These are phyloP conservation scores for Dicrostonyx torquatus DNA, from an alignment of 2,797 vertebrate genomes.

Conservation along the genomic window DNA sequence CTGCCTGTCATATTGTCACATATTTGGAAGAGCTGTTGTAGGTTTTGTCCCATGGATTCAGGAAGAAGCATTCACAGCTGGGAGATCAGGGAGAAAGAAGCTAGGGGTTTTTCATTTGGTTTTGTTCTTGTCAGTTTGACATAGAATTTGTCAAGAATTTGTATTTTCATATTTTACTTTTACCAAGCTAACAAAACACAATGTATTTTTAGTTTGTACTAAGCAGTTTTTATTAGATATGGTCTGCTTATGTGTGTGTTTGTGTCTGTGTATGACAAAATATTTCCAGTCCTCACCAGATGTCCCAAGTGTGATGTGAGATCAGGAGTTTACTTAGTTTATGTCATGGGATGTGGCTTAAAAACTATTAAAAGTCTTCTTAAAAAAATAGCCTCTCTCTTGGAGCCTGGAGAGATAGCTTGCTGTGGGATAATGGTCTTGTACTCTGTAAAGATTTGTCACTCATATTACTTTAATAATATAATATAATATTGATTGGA, in stretches of 20 bases:
- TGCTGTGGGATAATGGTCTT: no score
- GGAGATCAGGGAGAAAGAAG: background rate
- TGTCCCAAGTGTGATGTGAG: background rate
- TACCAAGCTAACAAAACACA: background rate
- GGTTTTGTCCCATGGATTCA: background rate
- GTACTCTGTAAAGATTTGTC: no score
- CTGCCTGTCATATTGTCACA: fast-evolving
- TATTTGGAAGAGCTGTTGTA: background rate
- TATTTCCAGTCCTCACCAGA: background rate
- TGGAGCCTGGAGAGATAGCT: background rate
- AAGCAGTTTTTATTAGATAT: background rate
- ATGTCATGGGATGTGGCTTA: background rate
- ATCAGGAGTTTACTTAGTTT: background rate
- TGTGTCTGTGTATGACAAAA: background rate
- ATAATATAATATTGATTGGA: no score
- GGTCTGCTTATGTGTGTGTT: background rate
- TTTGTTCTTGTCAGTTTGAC: constrained; percentile 72
- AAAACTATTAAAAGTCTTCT: background rate
- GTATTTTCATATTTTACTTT: constrained; percentile 65
- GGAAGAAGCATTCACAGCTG: background rate
- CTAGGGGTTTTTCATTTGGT: background rate
- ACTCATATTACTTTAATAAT: no score
- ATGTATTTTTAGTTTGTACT: constrained; percentile 19
- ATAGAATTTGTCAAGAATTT: constrained; percentile 62
- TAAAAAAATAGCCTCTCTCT: background rate